Conservation (phyloP, 2,797 vertebrate genomes). For the Silurus lanzhouensis region DNA sequence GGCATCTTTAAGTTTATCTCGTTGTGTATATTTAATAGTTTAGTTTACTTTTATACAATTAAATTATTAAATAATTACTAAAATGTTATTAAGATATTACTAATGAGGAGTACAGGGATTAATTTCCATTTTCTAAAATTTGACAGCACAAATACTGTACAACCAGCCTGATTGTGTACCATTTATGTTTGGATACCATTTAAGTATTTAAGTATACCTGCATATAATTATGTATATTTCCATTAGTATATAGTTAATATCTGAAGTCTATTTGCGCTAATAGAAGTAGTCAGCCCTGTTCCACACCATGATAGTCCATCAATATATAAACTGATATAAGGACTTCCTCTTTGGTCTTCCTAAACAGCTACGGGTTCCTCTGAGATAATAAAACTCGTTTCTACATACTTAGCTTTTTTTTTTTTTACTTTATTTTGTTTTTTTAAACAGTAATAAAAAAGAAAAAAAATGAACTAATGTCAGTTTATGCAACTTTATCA, state of each 20-base stretch:
- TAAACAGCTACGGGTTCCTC: too few relatives aligned
- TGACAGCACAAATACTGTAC: background rate
- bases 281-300: background rate
- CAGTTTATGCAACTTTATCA: too few relatives aligned
- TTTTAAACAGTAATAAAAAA: too few relatives aligned
- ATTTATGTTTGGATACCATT: background rate
- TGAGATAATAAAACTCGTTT: too few relatives aligned
- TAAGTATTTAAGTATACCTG: background rate
- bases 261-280: background rate
- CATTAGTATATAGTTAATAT: background rate
- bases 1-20: background rate
- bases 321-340: background rate
- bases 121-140: background rate
- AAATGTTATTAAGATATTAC: too few relatives aligned
- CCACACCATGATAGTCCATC: background rate
- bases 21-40: background rate
- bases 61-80: too few relatives aligned
- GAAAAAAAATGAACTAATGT: too few relatives aligned
- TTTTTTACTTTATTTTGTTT: too few relatives aligned
- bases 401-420: too few relatives aligned
- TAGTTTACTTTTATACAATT: too few relatives aligned
- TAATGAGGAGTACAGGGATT: background rate
- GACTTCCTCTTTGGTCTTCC: too few relatives aligned
- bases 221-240: background rate
- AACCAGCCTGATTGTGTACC: background rate